phyloP scores from a whole-genome alignment of 2,113 vertebrate species.

The Ictalurus furcatus region DNA sequence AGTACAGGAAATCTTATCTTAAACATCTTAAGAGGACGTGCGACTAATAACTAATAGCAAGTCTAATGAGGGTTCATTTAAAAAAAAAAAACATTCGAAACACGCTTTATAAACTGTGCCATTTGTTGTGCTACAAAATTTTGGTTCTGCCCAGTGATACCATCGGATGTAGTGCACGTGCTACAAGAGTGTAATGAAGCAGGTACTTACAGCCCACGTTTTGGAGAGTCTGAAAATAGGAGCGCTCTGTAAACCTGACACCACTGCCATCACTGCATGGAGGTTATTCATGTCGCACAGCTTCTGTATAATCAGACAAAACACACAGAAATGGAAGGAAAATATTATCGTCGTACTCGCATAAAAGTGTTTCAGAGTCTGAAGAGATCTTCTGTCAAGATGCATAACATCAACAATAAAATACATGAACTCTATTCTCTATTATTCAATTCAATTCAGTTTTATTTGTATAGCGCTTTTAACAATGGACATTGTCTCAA shows the following conservation, averaged over 20 bases:
- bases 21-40: background rate
- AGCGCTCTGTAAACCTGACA: slow-evolving; percentile 93
- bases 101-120: background rate
- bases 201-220: slow-evolving; percentile 94
- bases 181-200: background rate
- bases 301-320: slow-evolving; percentile 76
- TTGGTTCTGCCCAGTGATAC: background rate
- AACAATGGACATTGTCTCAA: too few relatives aligned
- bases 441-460: background rate
- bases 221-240: slow-evolving; percentile 96
- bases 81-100: too few relatives aligned
- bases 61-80: background rate
- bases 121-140: background rate
- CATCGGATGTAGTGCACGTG: too few relatives aligned
- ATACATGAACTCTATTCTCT: background rate
- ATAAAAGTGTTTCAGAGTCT: background rate
- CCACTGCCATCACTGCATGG: slow-evolving; percentile 96
- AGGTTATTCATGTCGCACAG: slow-evolving; percentile 97
- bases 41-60: background rate
- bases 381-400: background rate
- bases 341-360: background rate
- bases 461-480: too few relatives aligned
- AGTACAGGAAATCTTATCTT: background rate
- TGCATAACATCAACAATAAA: background rate
- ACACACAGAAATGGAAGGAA: background rate